Conservation (phyloP, 1,140 invertebrate genomes). For the Drosophila sulfurigaster region DNA sequence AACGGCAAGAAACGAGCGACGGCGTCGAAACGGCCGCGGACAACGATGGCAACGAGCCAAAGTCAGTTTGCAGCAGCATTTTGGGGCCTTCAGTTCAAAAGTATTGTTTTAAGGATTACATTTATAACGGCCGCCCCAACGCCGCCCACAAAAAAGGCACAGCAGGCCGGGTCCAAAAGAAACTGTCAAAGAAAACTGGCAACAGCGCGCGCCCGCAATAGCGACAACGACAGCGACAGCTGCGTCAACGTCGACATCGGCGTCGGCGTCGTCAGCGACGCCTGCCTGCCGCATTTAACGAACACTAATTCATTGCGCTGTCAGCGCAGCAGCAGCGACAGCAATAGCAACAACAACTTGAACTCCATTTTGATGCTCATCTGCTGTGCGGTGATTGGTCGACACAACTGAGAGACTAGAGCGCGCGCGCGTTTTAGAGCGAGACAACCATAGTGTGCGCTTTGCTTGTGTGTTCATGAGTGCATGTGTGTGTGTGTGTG, state of each 20-base stretch:
- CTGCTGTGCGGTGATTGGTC: constrained; percentile 52
- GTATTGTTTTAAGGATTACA: constrained; percentile 77
- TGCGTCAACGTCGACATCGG: constrained; percentile 14
- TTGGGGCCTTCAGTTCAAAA: constrained; percentile 60
- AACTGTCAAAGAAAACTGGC: constrained; percentile 58
- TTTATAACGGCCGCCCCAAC: constrained; percentile 22
- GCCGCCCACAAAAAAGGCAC: neutral
- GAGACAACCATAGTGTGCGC: constrained; percentile 45
- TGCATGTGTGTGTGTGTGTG: neutral
- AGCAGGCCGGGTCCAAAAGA: neutral
- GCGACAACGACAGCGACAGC: constrained; percentile 4
- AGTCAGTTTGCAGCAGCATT: constrained; percentile 56
- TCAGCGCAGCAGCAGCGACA: constrained; percentile 34
- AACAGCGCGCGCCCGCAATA: constrained; percentile 59
- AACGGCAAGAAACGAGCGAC: constrained; percentile 48
- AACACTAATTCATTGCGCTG: constrained; percentile 82
- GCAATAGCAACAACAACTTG: constrained; percentile 25
- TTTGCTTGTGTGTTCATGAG: neutral
- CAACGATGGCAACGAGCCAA: constrained; percentile 30
- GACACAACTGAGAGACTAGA: neutral
- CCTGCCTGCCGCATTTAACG: constrained; percentile 74
- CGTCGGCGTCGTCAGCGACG: constrained; percentile 18
- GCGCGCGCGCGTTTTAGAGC: constrained; percentile 31
- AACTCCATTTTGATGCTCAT: constrained; percentile 64
- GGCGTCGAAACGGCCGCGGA: constrained; percentile 24